Base-by-base conservation (phyloP, 2,113 vertebrate species). In the Psittacus erithacus region DNA sequence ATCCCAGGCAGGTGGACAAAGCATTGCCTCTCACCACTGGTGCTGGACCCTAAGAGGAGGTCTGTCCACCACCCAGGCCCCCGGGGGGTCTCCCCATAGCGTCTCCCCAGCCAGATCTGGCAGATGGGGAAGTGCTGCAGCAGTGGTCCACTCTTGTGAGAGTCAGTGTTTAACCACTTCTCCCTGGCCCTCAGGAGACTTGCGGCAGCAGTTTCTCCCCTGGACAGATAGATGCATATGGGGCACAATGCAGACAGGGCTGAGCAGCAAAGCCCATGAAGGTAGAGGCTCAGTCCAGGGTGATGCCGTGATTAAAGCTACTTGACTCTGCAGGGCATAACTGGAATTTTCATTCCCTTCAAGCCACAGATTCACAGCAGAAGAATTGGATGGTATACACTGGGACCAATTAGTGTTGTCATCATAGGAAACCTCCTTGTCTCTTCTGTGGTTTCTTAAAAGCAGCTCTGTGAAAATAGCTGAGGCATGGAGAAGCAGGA, bases 191-290 rank as follows among this genome's bases (percentile, higher is more conserved):
- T 3, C 3, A 3, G 46, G 47, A 70, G 31, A 67, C 19, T 10
- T 27, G 41, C 3, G 33, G 52, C 69, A 74, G 59, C 53, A 60
- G 17, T 15, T 88, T 64, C 39, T 68, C 16, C 27, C 10, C 6
- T 2, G 3, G 3, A 23, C 0, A 1, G 35, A 60, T 7, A 57
- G 57, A 60, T 17, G 9, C 9, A 43, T 0, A 3, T 10, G 57
- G 9, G 33, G 33, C 19, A 33, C 3, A 7, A 31, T 0, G 9
- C 13, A 39, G 2, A 1, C 0, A 3, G 28, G 35, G 20, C 13
- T 60, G 52, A 59, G 27, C 4, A 2, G 47, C 71, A 81, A 88
- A 95, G 35, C 9, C 24, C 22, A 15, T 9, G 22, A 89, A 49
- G 0, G 1, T 8, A 69, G 11, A 80, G 3, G 18, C 17, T 84